Evolutionary conservation across 2,113 vertebrate genomes (phyloP).

Genomic region (Antidorcas marsupialis): DNA sequence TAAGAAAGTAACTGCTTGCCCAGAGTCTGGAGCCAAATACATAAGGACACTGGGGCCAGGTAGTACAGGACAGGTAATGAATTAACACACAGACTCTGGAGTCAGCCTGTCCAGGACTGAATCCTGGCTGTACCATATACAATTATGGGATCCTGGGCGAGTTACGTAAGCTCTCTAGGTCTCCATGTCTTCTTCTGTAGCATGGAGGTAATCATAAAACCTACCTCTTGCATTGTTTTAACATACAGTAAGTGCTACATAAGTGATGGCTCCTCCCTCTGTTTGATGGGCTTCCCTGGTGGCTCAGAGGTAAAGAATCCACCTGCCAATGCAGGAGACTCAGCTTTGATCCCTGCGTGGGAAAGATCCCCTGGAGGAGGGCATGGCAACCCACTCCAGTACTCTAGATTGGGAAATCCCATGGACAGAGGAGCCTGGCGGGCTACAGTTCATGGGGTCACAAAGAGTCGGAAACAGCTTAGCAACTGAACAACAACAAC

Average conservation of each 20-base stretch:
- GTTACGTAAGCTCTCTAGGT: background rate
- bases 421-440: background rate
- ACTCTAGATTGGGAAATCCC: background rate
- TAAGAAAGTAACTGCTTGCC: conserved; percentile 49
- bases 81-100: background rate
- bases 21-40: background rate
- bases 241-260: background rate
- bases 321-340: background rate
- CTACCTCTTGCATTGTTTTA: background rate
- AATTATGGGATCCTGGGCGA: background rate
- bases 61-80: background rate
- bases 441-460: background rate
- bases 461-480: background rate
- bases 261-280: no score
- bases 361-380: background rate
- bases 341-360: background rate
- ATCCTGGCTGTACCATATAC: background rate
- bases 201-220: background rate
- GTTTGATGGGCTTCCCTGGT: background rate
- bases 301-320: background rate
- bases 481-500: background rate
- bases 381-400: background rate
- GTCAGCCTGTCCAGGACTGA: background rate
- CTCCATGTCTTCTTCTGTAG: background rate
- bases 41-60: background rate